Evolutionary conservation across 1,140 invertebrate genomes (phyloP), one percentile per base, ranked within the genome.

Genomic region (Drosophila setifemur): DNA sequence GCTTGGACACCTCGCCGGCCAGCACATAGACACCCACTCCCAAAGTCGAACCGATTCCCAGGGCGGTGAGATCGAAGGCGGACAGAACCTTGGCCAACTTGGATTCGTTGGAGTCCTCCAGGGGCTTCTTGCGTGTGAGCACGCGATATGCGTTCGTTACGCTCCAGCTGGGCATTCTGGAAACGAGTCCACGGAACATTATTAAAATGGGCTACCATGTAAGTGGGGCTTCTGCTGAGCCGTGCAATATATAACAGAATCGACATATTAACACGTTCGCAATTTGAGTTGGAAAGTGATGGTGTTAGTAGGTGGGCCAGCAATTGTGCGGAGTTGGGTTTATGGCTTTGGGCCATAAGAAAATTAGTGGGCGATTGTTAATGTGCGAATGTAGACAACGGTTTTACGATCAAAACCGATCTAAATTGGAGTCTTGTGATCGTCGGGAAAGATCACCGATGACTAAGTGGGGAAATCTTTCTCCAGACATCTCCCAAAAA

Each of bases 11-110:
- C 39, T 95, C 93, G 9, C 97, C 97, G 4, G 96, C 96, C 12
- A 98, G 91, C 2, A 98, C 96, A 90, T 98, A 98, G n/a, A 98
- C 96, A 1, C 97, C 97, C 5, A 98, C 92, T 0, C 97, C 97
- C 0, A 98, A 91, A 0, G 97, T 98, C 37, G 95, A 95, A 1
- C 97, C 97, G 9, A 98, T 95, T 0, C 96, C 96, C 6, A 97
- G 90, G 0, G 94, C 94, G 0, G 95, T 96, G 0, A 97, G 91
- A 91, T 97, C 96, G 16, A 96, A 79, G 0, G 96, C 91, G 1
- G 93, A 94, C 5, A 98, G 91, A n/a, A 96, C 95, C 74, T 96
- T 91, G 3, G 94, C 93, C 42, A 98, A 91, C 79, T 94, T 92
- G 1, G 93, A 93, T 14, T 92, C 91, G 7, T 64, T 74, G 1